Conservation (phyloP, 2,888 invertebrate species). For the Plutella xylostella region DNA sequence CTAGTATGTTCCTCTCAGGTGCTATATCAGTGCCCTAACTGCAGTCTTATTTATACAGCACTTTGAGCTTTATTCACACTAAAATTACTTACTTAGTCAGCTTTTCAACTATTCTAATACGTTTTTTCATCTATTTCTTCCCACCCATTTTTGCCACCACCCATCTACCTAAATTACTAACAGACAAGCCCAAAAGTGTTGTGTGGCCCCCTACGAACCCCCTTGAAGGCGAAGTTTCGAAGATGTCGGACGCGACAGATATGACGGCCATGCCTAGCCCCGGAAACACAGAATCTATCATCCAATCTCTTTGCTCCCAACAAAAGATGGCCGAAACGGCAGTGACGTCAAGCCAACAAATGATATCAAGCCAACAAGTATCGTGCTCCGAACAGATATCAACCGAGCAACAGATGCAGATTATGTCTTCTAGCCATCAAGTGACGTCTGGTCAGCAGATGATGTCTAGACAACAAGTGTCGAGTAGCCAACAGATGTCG, state of each 20-base stretch:
- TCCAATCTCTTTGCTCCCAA: background rate
- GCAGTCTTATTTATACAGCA: background rate
- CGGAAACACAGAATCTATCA: background rate
- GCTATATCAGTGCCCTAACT: background rate
- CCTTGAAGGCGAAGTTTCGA: constrained; percentile 49
- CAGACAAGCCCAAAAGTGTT: constrained; percentile 61
- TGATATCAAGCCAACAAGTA: too few species aligned
- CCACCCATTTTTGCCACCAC: constrained; percentile 33
- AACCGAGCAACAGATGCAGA: too few species aligned
- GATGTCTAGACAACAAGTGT: too few species aligned
- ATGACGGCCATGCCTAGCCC: constrained; percentile 14
- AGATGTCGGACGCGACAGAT: constrained; percentile 20
- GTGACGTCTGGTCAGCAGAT: too few species aligned
- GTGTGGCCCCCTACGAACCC: constrained; percentile 65
- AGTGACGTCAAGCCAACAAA: background rate
- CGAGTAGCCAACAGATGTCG: too few species aligned
- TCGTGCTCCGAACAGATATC: too few species aligned
- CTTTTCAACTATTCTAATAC: constrained; percentile 46
- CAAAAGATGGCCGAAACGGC: constrained; percentile 1
- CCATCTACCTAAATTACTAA: constrained; percentile 42
- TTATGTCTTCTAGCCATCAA: too few species aligned
- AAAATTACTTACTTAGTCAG: background rate
- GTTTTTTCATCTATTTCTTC: constrained; percentile 49
- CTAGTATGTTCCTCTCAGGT: constrained; percentile 1
- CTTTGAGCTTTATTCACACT: background rate